These are phyloP conservation scores for Spilogale gracilis DNA, from an alignment of 2,113 vertebrate species.

Conservation along the genomic window DNA sequence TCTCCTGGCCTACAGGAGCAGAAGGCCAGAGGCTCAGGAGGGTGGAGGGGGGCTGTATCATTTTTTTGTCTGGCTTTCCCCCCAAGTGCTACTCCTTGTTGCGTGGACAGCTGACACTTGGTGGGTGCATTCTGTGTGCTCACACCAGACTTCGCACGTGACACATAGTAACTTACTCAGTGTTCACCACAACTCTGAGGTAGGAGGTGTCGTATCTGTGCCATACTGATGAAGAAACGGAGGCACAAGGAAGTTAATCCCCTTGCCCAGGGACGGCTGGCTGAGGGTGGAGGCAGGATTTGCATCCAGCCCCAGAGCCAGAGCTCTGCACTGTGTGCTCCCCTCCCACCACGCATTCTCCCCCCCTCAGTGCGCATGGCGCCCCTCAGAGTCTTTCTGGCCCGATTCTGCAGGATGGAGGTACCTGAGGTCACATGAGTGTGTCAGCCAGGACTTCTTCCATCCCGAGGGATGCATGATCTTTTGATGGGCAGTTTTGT, in stretches of 20 bases:
- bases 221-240: background rate
- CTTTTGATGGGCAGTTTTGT: background rate
- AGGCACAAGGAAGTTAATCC: background rate
- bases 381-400: accelerated
- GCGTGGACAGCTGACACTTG: background rate
- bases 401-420: background rate
- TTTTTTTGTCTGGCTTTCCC: background rate
- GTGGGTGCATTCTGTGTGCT: background rate
- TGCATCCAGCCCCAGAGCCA: too few relatives aligned
- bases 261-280: background rate
- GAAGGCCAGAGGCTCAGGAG: background rate
- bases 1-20: background rate
- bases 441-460: background rate
- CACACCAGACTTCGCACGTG: background rate
- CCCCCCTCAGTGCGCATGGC: accelerated
- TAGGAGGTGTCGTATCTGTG: background rate
- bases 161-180: background rate
- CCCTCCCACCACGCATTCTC: accelerated
- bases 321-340: accelerated
- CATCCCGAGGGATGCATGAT: background rate
- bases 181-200: background rate
- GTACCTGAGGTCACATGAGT: background rate
- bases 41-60: background rate
- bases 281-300: background rate
- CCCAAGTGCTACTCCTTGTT: background rate